Conservation (phyloP, 2,113 vertebrate species). For the Crotalus horridus region DNA sequence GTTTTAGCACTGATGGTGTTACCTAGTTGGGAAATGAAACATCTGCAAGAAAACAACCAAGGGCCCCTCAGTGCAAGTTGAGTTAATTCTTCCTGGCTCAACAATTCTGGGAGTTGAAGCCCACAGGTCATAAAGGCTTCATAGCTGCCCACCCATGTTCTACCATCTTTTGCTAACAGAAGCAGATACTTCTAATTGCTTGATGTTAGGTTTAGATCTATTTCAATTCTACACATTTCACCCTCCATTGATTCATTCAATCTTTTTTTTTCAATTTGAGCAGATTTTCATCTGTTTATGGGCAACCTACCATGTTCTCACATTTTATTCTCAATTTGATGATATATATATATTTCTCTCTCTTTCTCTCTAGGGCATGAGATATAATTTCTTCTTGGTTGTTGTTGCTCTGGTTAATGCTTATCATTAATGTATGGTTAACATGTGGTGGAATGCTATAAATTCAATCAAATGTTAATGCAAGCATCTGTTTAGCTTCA, state of each 20-base stretch:
- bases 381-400: constrained; percentile 35
- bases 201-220: neutral
- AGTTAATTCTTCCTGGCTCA: neutral
- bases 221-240: neutral
- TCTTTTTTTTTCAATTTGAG: neutral
- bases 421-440: constrained; percentile 56
- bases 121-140: neutral
- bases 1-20: neutral
- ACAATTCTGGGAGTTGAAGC: too few species aligned
- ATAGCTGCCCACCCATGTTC: neutral
- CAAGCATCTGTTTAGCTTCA: constrained; percentile 50
- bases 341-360: neutral
- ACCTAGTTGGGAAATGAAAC: too few species aligned
- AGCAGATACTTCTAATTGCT: too few species aligned
- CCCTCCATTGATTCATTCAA: neutral
- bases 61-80: neutral
- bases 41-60: too few species aligned
- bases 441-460: constrained; percentile 36
- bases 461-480: constrained; percentile 61
- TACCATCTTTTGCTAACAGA: neutral
- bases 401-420: constrained; percentile 51
- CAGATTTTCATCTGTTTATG: neutral
- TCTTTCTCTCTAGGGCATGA: constrained; percentile 14
- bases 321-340: neutral
- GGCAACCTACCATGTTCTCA: neutral